A percentile compares a stretch with the other conserved stretches of the same genome.
These are phyloP conservation scores for Urophycis tenuis DNA, from an alignment of 2,797 vertebrate species.

Conservation along the genomic window DNA sequence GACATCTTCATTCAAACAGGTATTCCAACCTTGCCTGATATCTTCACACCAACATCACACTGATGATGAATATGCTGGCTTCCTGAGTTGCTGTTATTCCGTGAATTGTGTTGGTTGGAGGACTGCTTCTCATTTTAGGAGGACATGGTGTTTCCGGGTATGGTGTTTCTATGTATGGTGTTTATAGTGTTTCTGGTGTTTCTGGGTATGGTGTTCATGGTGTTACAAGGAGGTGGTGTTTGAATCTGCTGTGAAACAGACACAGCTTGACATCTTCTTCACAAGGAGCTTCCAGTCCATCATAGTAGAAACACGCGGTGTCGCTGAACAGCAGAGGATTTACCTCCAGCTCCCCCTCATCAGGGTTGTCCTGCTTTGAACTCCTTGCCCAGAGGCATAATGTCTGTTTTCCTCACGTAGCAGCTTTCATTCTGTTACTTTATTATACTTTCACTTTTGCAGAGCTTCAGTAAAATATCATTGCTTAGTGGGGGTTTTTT, in stretches of 20 bases:
- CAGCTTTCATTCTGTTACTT: neutral
- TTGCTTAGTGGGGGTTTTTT: neutral
- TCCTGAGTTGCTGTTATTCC: neutral
- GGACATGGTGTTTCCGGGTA: neutral
- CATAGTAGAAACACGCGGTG: neutral
- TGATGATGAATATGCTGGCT: neutral
- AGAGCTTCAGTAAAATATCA: neutral
- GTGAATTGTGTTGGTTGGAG: neutral
- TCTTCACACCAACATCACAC: neutral
- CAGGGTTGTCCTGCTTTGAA: conserved; percentile 4
- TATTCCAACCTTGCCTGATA: neutral
- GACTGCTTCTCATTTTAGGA: neutral
- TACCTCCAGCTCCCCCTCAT: neutral
- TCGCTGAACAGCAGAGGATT: neutral
- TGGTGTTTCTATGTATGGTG: too few relatives aligned
- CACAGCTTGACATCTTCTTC: neutral
- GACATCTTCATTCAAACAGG: neutral
- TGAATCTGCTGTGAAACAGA: neutral
- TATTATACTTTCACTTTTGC: neutral
- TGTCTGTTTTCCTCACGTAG: neutral
- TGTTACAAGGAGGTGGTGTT: neutral
- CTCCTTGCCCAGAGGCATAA: neutral
- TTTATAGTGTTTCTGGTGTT: too few relatives aligned
- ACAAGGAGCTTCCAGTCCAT: neutral
- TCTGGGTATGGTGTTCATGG: too few relatives aligned